Conservation (phyloP, 1,140 invertebrate species). For the Orius insidiosus region DNA sequence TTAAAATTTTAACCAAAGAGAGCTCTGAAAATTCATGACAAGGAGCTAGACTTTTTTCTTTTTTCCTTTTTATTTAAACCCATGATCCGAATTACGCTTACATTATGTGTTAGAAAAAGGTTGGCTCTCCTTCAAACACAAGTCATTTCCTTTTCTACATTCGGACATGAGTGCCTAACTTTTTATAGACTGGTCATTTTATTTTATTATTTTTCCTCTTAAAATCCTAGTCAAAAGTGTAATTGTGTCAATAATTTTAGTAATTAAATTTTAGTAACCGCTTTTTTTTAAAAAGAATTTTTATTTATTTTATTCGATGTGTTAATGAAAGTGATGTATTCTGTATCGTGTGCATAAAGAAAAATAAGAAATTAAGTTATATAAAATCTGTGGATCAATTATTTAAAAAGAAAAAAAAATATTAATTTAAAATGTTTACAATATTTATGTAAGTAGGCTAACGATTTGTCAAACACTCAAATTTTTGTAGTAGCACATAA, state of each 20-base stretch:
- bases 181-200: slow-evolving; percentile 8
- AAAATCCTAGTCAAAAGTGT: slow-evolving; percentile 7
- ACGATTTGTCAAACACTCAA: no score
- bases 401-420: no score
- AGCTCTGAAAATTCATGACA: background rate
- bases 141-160: no score
- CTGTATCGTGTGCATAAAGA: no score
- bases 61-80: no score
- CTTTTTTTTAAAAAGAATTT: no score
- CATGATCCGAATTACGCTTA: slow-evolving; percentile 3
- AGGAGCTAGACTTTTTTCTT: background rate
- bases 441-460: no score
- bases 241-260: background rate
- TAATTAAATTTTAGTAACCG: background rate
- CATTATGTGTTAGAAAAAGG: background rate
- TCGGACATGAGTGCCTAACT: slow-evolving; percentile 9
- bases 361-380: background rate
- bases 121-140: no score
- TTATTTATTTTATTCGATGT: background rate
- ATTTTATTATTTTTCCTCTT: background rate
- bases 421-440: no score
- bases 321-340: no score
- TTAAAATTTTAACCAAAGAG: background rate
- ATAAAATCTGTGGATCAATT: background rate
- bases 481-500: no score